Evolutionary conservation across 2,113 vertebrate genomes (phyloP).

Genomic region (Hoplias malabaricus): DNA sequence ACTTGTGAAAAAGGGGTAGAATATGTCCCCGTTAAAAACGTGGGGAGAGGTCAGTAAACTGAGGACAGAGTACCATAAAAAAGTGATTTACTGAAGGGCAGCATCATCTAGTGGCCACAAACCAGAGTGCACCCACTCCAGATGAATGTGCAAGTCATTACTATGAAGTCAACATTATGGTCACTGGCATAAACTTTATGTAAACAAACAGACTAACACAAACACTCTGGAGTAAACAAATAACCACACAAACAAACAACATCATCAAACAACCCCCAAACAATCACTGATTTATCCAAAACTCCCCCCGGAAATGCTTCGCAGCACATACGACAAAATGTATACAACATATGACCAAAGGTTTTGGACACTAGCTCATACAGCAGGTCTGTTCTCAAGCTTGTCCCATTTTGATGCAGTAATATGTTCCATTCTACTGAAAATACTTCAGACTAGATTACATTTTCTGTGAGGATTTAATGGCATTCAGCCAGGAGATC

Average conservation of each 20-base stretch:
- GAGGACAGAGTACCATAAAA: background rate
- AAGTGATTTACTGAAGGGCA: background rate
- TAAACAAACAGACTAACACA: background rate
- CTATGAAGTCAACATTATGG: background rate
- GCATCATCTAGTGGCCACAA: constrained; percentile 39
- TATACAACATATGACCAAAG: too few species aligned
- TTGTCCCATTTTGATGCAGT: too few species aligned
- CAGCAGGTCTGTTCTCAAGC: too few species aligned
- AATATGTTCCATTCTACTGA: too few species aligned
- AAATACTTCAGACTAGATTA: too few species aligned
- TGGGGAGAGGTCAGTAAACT: background rate
- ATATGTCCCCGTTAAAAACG: too few species aligned
- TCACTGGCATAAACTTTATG: background rate
- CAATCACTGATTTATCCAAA: too few species aligned
- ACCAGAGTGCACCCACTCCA: background rate
- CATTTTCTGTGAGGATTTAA: too few species aligned
- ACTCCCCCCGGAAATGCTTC: too few species aligned
- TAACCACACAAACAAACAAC: background rate
- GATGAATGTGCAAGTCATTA: background rate
- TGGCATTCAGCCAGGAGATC: too few species aligned
- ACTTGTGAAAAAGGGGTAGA: background rate
- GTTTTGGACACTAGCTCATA: too few species aligned
- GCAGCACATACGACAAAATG: background rate
- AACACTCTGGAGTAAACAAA: background rate
- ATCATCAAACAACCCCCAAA: background rate